Evolutionary conservation across 2,888 invertebrate genomes (phyloP), one percentile per base, ranked within the genome.

Genomic region (Cyaniris semiargus): DNA sequence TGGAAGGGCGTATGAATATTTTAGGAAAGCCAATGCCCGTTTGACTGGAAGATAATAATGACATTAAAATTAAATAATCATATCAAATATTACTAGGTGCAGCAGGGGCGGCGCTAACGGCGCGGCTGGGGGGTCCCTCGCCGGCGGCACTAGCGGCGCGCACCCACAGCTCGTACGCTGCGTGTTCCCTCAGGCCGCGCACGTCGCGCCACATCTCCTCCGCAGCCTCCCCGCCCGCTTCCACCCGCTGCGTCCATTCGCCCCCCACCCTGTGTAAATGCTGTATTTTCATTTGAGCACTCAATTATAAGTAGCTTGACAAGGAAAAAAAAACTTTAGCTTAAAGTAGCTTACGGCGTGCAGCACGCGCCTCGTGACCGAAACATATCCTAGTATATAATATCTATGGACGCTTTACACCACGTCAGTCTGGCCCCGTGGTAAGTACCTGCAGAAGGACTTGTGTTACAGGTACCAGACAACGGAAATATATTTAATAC

Each of bases 121-220:
- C 94, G 7, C 94, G 90, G 76, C 95, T 95, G 70, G 95, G 89
- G 78, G 95, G 94, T 0, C 96, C 95, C 85, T 96, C 96, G 34
- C 97, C 88, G 75, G 86, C 86, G 80, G 96, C 96, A 18, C 96
- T 83, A 60, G 84, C 83, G 81, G 96, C 97, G 70, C 97, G 96
- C 78, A 97, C 96, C 96, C 97, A 97, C 90, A 98, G 97, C 89
- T 97, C 96, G 89, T 98, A 97, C 81, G 96, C 94, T 82, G 96
- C 96, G 86, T 95, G 95, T 84, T 96, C 96, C 79, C 95, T 95
- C 83, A 97, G 93, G 78, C 96, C 95, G 76, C 96, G 94, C 80
- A 96, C 95, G 86, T 96, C 96, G 82, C 94, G 95, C 82, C 94
- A 94, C 82, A 95, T 83, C 87, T 95, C 81, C 58, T 75, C 75